Percentiles rank a stretch among this genome's conserved stretches.
These are phyloP conservation scores for Agapornis roseicollis DNA, from an alignment of 2,113 vertebrate genomes.

Conservation along the genomic window DNA sequence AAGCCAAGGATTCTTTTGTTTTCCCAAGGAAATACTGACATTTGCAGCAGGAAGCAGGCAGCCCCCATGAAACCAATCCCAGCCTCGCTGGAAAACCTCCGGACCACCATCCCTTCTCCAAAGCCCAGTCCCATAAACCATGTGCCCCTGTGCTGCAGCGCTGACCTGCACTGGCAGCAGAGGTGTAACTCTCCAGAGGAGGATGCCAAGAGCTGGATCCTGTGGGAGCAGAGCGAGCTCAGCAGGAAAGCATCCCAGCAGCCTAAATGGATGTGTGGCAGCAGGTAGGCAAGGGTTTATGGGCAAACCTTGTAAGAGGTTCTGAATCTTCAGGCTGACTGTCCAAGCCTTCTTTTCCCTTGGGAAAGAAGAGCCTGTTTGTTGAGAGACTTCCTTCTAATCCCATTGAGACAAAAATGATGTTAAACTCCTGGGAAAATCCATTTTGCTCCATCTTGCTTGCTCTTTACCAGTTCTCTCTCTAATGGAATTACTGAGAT, in stretches of 20 bases:
- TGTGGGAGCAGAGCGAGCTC: fast-evolving
- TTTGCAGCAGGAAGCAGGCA: neutral
- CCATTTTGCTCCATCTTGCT: constrained; percentile 12
- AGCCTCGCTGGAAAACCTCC: neutral
- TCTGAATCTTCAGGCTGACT: neutral
- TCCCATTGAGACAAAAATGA: constrained; percentile 25
- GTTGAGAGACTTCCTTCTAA: neutral
- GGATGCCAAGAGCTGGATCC: neutral
- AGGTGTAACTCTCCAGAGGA: neutral
- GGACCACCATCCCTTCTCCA: neutral
- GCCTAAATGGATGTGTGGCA: neutral
- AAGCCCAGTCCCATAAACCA: neutral
- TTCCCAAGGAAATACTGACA: neutral
- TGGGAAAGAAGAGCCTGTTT: neutral
- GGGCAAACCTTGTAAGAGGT: neutral
- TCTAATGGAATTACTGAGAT: constrained; percentile 32
- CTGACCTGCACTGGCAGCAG: neutral
- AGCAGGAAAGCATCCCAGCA: neutral
- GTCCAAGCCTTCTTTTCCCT: neutral
- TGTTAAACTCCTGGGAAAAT: constrained; percentile 27
- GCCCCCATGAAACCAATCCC: neutral
- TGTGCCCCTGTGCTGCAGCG: fast-evolving
- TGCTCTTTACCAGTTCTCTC: neutral
- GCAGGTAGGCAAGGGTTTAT: neutral
- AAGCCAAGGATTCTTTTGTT: neutral